Percentiles rank a stretch among this genome's conserved stretches.
Evolutionary conservation across 2,888 invertebrate species (phyloP).

Genomic region (Alviniconcha strummeri): DNA sequence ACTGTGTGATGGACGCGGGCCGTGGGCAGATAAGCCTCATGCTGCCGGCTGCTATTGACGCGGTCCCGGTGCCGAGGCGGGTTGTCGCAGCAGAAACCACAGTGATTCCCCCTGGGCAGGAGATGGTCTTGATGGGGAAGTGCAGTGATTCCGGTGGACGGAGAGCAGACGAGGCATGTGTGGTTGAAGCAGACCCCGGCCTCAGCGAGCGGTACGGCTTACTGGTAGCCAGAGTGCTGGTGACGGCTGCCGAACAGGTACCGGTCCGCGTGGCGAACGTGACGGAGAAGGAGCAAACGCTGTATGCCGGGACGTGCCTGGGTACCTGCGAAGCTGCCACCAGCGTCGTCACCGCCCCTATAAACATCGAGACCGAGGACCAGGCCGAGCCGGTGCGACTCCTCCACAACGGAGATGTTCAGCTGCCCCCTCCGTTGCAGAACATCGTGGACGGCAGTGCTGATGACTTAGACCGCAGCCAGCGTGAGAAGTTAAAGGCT

Average conservation of each 20-base stretch:
- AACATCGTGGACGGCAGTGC: neutral
- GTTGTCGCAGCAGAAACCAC: neutral
- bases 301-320: too few species aligned
- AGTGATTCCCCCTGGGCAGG: neutral
- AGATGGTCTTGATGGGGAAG: neutral
- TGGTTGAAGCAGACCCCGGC: neutral
- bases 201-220: neutral
- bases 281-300: neutral
- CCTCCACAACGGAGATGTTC: neutral
- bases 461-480: neutral
- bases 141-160: neutral
- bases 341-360: neutral
- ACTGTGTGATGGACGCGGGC: too few species aligned
- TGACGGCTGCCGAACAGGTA: neutral
- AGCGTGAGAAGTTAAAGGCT: neutral
- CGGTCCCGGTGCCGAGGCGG: too few species aligned
- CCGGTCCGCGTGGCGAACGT: constrained; percentile 1
- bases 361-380: neutral
- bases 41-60: too few species aligned
- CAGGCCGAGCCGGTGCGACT: too few species aligned
- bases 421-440: neutral
- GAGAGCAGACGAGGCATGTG: neutral
- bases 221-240: neutral
- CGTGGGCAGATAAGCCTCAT: too few species aligned
- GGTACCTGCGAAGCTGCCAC: too few species aligned